A percentile compares a stretch with the other conserved stretches of the same genome.
These are phyloP conservation scores for Ceratotherium simum DNA, from an alignment of 2,113 vertebrate genomes.

Conservation along the genomic window DNA sequence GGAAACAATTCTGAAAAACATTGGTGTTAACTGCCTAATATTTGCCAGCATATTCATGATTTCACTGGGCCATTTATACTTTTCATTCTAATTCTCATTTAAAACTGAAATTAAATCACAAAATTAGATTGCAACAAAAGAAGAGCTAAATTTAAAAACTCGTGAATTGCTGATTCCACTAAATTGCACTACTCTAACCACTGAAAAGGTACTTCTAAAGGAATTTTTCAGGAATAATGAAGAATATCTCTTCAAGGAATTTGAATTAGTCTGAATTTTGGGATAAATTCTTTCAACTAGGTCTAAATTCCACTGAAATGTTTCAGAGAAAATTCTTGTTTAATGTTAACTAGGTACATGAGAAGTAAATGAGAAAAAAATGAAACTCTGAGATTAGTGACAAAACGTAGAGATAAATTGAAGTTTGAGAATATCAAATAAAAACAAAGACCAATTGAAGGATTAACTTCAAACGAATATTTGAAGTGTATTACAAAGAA, in stretches of 20 bases:
- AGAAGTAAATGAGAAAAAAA: neutral
- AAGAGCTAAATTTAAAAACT: neutral
- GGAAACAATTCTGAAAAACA: neutral
- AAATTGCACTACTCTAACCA: neutral
- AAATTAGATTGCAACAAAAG: neutral
- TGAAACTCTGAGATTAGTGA: neutral
- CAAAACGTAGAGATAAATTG: neutral
- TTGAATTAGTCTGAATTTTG: neutral
- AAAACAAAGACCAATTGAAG: neutral
- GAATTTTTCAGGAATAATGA: neutral
- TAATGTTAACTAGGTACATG: neutral
- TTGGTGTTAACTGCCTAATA: neutral
- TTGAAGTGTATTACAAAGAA: neutral
- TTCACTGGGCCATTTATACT: neutral
- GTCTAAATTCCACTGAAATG: neutral
- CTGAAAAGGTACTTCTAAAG: neutral
- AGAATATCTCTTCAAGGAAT: neutral
- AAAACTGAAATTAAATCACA: neutral
- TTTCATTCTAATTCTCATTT: neutral
- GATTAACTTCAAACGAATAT: neutral
- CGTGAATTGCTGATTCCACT: neutral
- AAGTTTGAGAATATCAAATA: neutral
- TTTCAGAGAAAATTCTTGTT: neutral
- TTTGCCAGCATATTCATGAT: neutral
- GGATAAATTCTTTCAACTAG: neutral